Evolutionary conservation across 2,113 vertebrate species (phyloP).

Genomic region (Peromyscus leucopus): DNA sequence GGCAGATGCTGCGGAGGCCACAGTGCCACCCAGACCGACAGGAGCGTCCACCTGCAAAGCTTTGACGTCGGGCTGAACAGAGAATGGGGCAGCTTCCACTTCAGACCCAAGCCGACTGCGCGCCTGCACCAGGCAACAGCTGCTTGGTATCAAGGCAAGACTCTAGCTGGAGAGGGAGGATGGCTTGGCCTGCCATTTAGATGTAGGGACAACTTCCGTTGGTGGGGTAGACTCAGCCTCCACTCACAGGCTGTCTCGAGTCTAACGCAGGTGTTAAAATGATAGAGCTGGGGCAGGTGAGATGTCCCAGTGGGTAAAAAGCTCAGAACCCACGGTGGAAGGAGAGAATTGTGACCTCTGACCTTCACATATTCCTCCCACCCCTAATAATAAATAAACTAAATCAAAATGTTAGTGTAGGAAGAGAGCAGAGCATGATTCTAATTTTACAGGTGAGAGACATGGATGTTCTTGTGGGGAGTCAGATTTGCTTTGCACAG

Average conservation of each 20-base stretch:
- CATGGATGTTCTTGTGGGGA: no score
- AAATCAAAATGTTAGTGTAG: not conserved
- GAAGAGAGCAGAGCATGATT: not conserved
- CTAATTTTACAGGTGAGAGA: not conserved
- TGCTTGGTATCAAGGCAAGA: constrained; percentile 43
- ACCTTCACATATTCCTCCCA: not conserved
- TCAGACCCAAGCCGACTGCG: constrained; percentile 59
- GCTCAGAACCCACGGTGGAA: not conserved
- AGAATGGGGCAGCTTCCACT: constrained; percentile 70
- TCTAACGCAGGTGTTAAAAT: not conserved
- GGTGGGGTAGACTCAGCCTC: not conserved
- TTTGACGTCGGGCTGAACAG: constrained; percentile 62
- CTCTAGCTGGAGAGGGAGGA: constrained; percentile 16
- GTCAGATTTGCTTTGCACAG: not conserved
- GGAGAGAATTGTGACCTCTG: not conserved
- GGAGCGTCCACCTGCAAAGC: constrained; percentile 66
- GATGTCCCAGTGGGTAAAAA: not conserved
- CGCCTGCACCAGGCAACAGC: not conserved
- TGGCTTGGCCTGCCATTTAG: not conserved
- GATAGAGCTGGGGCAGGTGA: not conserved
- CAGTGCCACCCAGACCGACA: not conserved
- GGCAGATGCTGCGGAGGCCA: not conserved
- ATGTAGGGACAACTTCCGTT: not conserved
- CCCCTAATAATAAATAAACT: not conserved
- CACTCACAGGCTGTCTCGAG: not conserved